These are phyloP conservation scores for Melikaiella ostensackeni DNA, from an alignment of 2,888 invertebrate genomes.

Conservation along the genomic window DNA sequence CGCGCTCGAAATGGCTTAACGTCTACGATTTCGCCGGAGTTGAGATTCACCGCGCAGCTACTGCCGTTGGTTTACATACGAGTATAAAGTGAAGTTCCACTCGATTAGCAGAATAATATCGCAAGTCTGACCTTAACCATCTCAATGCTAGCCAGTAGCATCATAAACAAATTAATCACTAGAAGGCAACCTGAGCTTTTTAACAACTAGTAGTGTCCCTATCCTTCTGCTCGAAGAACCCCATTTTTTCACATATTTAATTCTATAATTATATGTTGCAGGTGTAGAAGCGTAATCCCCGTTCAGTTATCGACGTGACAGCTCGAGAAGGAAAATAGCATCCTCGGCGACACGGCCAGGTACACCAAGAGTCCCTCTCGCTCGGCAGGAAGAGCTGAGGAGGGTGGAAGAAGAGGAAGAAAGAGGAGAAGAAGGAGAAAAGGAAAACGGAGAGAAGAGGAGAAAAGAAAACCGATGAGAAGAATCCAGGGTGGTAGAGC, in stretches of 20 bases:
- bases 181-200: background rate
- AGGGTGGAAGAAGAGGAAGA: conserved; percentile 26
- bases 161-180: background rate
- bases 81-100: too few relatives aligned
- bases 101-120: too few relatives aligned
- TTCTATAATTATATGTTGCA: conserved; percentile 25
- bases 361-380: conserved; percentile 20
- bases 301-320: conserved; percentile 7
- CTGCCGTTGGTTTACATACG: too few relatives aligned
- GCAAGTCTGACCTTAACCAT: background rate
- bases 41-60: too few relatives aligned
- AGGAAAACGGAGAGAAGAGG: conserved; percentile 18
- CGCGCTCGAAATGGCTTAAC: too few relatives aligned
- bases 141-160: background rate
- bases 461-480: conserved; percentile 8
- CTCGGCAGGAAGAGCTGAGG: conserved; percentile 20
- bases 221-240: background rate
- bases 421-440: conserved; percentile 28
- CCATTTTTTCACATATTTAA: background rate
- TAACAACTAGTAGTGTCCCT: background rate
- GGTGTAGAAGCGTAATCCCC: background rate
- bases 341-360: conserved; percentile 35
- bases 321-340: conserved; percentile 19
- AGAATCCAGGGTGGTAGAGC: conserved; percentile 20
- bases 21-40: too few relatives aligned